Evolutionary conservation across 35 echinoderm and acorn worm species (phyloP), one percentile per base, ranked within the genome.

Genomic region (Acanthaster planci): DNA sequence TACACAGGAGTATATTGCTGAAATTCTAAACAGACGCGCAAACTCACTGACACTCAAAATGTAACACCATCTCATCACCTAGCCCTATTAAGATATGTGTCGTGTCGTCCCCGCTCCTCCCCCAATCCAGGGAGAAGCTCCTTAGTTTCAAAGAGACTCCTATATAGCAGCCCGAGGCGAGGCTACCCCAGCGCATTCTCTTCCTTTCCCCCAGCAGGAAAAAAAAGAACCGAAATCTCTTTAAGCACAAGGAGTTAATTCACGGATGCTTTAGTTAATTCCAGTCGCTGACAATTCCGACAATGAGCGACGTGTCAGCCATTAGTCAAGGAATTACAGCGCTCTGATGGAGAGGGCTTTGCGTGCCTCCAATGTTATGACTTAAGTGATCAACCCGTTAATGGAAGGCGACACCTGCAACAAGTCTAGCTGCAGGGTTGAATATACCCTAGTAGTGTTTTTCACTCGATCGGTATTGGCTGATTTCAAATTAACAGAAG

Each of bases 361-460:
- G 30, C 64, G 14, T 29, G 42, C 42, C 42, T 6, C 4, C 42
- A 47, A 26, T 72, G 64, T 72, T 72, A 26, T 72, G 64, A 72
- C 64, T 72, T 72, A 72, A 72, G 34, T 72, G 64, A 72, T 34
- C 64, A 47, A 72, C 64, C 14, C 64, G 7, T 72, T 31, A 72
- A 72, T 72, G 34, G 29, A 26, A 72, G 22, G 26, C 34, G 64
- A 72, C 64, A 72, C 34, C 29, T 72, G 64, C 42, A 12, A 47
- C 4, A 47, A 47, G 42, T 72, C 34, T n/a, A n/a, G 64, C 64
- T 72, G 64, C 64, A 72, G 64, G 64, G 26, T 14, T 26, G 64
- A 31, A 27, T 34, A 72, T 72, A 14, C 30, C 7, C 30, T 2
- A 26, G 9, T 29, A 29, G 26, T 72, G 23, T 72, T n/a, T n/a